These are phyloP conservation scores for Geococcyx californianus DNA, from an alignment of 2,113 vertebrate species.

Conservation along the genomic window DNA sequence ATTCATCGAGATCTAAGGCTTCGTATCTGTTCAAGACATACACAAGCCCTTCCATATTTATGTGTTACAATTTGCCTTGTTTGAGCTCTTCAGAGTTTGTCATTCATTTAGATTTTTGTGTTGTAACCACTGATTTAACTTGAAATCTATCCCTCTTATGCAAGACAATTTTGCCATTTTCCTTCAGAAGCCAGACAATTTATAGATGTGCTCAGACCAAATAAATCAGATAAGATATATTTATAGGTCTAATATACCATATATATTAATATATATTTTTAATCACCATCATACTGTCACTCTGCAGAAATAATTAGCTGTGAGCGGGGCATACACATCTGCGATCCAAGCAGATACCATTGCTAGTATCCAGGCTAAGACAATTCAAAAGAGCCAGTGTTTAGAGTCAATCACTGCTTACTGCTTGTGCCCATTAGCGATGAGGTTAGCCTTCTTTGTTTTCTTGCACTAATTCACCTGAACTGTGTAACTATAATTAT, in stretches of 20 bases:
- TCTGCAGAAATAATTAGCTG: constrained; percentile 57
- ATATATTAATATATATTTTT: constrained; percentile 63
- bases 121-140: constrained; percentile 41
- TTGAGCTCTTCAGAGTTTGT: neutral
- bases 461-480: constrained; percentile 21
- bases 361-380: neutral
- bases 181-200: constrained; percentile 69
- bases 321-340: constrained; percentile 8
- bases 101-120: neutral
- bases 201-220: constrained; percentile 67
- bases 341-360: neutral
- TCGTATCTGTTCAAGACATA: neutral
- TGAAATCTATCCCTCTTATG: constrained; percentile 35
- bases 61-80: neutral
- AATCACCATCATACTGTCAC: constrained; percentile 61
- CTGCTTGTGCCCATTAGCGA: neutral
- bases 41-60: neutral
- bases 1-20: neutral
- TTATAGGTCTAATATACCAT: constrained; percentile 59
- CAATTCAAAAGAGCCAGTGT: neutral
- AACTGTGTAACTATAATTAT: neutral
- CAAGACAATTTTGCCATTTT: constrained; percentile 60
- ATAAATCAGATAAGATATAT: constrained; percentile 62
- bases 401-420: neutral
- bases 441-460: neutral